A percentile compares a stretch with the other conserved stretches of the same genome.
Evolutionary conservation across 1,140 invertebrate genomes (phyloP).

Genomic region (Drosophila tristis): DNA sequence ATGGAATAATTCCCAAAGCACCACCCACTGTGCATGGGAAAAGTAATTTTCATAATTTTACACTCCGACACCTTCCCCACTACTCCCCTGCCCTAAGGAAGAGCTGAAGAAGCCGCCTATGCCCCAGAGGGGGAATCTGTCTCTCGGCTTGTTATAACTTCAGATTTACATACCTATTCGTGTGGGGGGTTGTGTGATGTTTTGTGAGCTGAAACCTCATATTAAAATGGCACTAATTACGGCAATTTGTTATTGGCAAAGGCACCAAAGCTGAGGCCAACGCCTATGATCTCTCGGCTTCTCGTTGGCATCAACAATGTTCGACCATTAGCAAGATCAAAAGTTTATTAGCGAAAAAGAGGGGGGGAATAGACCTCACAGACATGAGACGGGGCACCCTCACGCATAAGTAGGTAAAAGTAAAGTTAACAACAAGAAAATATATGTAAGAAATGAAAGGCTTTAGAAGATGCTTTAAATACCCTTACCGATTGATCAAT

Average conservation of each 20-base stretch:
- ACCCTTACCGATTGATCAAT: no score
- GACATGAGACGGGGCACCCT: conserved; percentile 6
- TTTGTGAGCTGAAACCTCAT: conserved; percentile 26
- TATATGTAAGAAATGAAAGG: conserved; percentile 19
- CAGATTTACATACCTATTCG: conserved; percentile 47
- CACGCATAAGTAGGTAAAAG: conserved; percentile 55
- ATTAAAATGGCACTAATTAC: conserved; percentile 70
- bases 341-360: conserved; percentile 43
- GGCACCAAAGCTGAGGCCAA: conserved; percentile 34
- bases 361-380: conserved; percentile 16
- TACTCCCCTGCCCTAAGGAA: conserved; percentile 11
- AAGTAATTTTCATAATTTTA: conserved; percentile 60
- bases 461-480: background rate
- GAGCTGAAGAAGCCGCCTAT: conserved; percentile 1
- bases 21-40: conserved; percentile 75
- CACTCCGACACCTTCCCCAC: conserved; percentile 62
- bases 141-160: conserved; percentile 21
- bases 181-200: background rate
- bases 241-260: conserved; percentile 69
- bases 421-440: conserved; percentile 8
- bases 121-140: conserved; percentile 16
- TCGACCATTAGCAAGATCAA: conserved; percentile 58
- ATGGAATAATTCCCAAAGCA: conserved; percentile 52
- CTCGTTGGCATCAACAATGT: conserved; percentile 36
- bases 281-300: conserved; percentile 36